phyloP scores from a whole-genome alignment of 2,113 vertebrate genomes.

The Struthio camelus region DNA sequence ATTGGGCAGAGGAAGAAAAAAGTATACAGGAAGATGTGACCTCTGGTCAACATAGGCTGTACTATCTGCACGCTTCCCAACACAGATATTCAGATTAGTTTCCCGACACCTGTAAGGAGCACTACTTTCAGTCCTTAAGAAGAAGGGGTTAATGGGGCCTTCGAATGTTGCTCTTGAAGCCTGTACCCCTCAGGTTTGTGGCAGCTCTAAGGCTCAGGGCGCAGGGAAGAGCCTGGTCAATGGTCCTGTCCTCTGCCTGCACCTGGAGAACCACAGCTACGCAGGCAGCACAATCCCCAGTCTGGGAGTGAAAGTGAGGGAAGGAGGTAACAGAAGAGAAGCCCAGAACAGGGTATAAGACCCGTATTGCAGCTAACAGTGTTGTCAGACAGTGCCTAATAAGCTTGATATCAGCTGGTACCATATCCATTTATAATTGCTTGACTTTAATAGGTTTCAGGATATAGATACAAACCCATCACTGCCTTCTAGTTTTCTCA shows the following conservation, averaged over 20 bases:
- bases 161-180: not conserved
- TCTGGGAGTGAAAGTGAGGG: not conserved
- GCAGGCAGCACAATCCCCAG: not conserved
- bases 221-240: not conserved
- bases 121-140: not conserved
- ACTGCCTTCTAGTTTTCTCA: not conserved
- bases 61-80: not conserved
- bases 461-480: not conserved
- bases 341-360: not conserved
- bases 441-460: not conserved
- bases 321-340: not conserved
- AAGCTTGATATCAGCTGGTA: not conserved
- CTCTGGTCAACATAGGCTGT: not conserved
- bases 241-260: not conserved
- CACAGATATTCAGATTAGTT: not conserved
- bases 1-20: not conserved
- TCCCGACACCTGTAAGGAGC: not conserved
- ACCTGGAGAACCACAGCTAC: not conserved
- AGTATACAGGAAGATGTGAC: not conserved
- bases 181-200: not conserved
- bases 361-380: not conserved
- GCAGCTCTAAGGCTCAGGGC: not conserved
- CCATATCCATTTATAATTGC: not conserved
- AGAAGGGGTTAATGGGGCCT: not conserved
- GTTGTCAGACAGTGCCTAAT: no score